These are phyloP conservation scores for Cololabis saira DNA, from an alignment of 2,113 vertebrate genomes.

Conservation along the genomic window DNA sequence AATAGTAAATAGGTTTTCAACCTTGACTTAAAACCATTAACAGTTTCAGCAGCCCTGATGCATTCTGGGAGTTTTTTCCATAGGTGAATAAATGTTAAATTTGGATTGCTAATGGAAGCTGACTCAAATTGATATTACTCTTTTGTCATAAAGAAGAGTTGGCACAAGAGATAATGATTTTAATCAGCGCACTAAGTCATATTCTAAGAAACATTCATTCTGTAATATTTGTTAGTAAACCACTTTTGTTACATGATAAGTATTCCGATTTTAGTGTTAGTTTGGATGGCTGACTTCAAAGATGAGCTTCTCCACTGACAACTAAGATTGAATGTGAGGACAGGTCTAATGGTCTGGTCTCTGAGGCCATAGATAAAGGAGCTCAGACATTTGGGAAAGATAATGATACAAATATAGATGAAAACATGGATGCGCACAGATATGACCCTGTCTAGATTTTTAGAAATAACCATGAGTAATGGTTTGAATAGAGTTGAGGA, in stretches of 20 bases:
- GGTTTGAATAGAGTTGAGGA: constrained; percentile 14
- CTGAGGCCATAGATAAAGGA: constrained; percentile 17
- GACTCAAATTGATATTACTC: too few species aligned
- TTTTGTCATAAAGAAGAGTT: too few species aligned
- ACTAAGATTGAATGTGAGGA: constrained; percentile 31
- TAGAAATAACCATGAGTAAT: background rate
- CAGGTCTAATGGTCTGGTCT: constrained; percentile 30
- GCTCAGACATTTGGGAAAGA: constrained; percentile 12
- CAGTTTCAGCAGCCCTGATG: too few species aligned
- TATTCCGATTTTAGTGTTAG: background rate
- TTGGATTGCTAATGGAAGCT: too few species aligned
- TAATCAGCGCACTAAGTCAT: too few species aligned
- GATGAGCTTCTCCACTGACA: background rate
- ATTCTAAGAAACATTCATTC: too few species aligned
- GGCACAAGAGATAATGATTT: too few species aligned
- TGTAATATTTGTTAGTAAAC: too few species aligned
- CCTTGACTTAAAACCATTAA: too few species aligned
- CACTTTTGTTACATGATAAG: background rate
- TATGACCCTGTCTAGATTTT: background rate
- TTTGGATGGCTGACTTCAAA: background rate
- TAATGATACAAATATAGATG: constrained; percentile 20
- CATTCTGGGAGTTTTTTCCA: too few species aligned
- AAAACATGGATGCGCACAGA: background rate
- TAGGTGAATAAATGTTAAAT: too few species aligned
- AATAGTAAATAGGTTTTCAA: too few species aligned